Evolutionary conservation across 2,888 invertebrate species (phyloP), one percentile per base, ranked within the genome.

Genomic region (Xylocampa areola): DNA sequence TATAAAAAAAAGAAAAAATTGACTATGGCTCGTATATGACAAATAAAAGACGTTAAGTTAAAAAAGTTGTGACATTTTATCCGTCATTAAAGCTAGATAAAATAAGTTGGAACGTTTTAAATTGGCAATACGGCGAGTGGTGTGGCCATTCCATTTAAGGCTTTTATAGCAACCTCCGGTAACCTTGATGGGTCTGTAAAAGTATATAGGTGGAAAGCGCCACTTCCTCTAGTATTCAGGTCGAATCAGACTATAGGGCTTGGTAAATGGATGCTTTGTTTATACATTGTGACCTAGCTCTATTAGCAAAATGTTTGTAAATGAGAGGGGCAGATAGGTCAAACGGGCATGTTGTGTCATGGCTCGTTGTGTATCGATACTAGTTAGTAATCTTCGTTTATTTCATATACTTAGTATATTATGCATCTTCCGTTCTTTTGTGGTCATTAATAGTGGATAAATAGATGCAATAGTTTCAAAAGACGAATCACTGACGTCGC

Each of bases 121-220:
- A 85, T 84, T 83, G 82, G 77, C 83, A 81, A 84, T 87, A 85
- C 77, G 58, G 78, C 67, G 75, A 80, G 73, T 76, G 73, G 72
- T 72, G 61, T 53, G 65, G 76, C 60, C 66, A 66, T 76, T 76
- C 67, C 67, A 67, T 73, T 77, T 78, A 81, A 73, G 69, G 73
- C 70, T 73, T 80, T 73, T 70, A 73, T 49, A 58, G 65, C 59
- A 40, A 44, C 59, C 57, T 73, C 66, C 73, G 72, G 70, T 69
- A 51, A 71, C 71, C 80, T 78, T 70, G 68, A 55, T 58, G 43
- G 36, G 53, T 25, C n/a, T 57, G 69, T 48, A 54, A 25, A 41
- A 40, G 49, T 65, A 66, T 58, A 48, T 37, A 32, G 44, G 44
- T 37, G 41, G 39, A 54, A 54, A 55, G 44, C 49, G 19, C 41